A percentile compares a stretch with the other conserved stretches of the same genome.
These are phyloP conservation scores for Trogon surrucura DNA, from an alignment of 2,113 vertebrate species.

Conservation along the genomic window DNA sequence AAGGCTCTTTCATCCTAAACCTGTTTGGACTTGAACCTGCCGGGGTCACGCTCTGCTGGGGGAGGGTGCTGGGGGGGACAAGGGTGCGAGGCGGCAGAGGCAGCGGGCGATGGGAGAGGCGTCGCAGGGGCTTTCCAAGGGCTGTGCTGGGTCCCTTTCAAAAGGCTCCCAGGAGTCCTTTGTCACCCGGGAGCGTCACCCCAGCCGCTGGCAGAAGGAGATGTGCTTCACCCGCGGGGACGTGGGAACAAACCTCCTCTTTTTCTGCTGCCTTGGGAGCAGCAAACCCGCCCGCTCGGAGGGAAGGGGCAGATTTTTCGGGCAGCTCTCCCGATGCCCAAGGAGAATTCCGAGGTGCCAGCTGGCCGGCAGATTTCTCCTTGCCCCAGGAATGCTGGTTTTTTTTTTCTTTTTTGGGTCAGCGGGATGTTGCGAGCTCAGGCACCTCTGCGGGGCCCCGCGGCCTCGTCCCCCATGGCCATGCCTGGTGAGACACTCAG, in stretches of 20 bases:
- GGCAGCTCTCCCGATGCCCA: not conserved
- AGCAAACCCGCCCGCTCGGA: rapidly evolving
- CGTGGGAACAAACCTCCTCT: not conserved
- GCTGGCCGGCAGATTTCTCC: not conserved
- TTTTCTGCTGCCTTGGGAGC: not conserved
- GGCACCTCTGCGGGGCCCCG: not conserved
- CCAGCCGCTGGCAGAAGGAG: not conserved
- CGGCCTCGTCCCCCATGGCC: not conserved
- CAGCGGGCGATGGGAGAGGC: not conserved
- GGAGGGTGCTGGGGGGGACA: not conserved
- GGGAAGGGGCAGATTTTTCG: not conserved
- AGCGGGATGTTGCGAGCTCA: rapidly evolving
- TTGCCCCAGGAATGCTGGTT: not conserved
- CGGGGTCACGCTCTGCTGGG: not conserved
- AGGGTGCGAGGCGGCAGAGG: not conserved
- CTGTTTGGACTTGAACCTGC: not conserved
- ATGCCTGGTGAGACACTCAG: rapidly evolving
- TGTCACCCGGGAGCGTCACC: not conserved
- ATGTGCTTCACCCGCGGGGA: rapidly evolving
- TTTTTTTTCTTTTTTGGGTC: not conserved
- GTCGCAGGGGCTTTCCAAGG: not conserved
- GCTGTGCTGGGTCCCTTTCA: not conserved
- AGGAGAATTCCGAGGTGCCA: not conserved
- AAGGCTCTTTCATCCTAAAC: not conserved
- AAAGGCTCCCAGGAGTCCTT: not conserved